Conservation (phyloP, 2,797 vertebrate species). For the Denticeps clupeoides region DNA sequence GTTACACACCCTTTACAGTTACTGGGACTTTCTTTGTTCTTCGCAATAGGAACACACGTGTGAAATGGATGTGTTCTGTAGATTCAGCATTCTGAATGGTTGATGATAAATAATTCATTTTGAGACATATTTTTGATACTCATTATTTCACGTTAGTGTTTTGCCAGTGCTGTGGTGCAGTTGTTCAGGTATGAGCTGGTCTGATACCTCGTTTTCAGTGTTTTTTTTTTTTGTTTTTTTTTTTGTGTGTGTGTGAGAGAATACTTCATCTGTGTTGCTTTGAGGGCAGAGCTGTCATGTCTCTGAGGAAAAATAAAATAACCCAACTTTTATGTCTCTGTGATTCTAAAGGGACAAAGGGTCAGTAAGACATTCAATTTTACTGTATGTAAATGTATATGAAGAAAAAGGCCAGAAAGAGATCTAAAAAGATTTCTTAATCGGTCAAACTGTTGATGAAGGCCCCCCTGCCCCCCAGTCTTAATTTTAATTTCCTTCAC, state of each 20-base stretch:
- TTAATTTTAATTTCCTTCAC: too few relatives aligned
- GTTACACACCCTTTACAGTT: constrained; percentile 51
- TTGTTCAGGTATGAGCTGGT: constrained; percentile 54
- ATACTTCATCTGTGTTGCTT: constrained; percentile 33
- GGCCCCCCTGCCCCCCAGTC: too few relatives aligned
- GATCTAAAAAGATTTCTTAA: too few relatives aligned
- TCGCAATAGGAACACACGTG: constrained; percentile 29
- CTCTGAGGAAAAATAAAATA: too few relatives aligned
- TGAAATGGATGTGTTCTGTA: constrained; percentile 19
- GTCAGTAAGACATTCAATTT: constrained; percentile 50
- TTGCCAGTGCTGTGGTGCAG: constrained; percentile 42
- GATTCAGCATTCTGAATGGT: constrained; percentile 34
- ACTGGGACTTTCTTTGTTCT: constrained; percentile 46
- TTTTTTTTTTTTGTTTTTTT: constrained; percentile 41
- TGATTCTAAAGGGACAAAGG: constrained; percentile 39
- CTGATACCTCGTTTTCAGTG: constrained; percentile 56
- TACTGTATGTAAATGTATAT: constrained; percentile 46
- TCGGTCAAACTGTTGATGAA: too few relatives aligned
- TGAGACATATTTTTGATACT: constrained; percentile 47
- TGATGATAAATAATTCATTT: constrained; percentile 27
- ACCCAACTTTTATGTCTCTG: constrained; percentile 48
- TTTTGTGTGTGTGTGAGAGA: constrained; percentile 26
- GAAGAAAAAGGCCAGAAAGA: constrained; percentile 32
- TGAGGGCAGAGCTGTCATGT: constrained; percentile 33
- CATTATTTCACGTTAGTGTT: constrained; percentile 44